Percentiles rank a stretch among this genome's conserved stretches.
Conservation (phyloP, 2,888 invertebrate species). For the Chironomus tentans region DNA sequence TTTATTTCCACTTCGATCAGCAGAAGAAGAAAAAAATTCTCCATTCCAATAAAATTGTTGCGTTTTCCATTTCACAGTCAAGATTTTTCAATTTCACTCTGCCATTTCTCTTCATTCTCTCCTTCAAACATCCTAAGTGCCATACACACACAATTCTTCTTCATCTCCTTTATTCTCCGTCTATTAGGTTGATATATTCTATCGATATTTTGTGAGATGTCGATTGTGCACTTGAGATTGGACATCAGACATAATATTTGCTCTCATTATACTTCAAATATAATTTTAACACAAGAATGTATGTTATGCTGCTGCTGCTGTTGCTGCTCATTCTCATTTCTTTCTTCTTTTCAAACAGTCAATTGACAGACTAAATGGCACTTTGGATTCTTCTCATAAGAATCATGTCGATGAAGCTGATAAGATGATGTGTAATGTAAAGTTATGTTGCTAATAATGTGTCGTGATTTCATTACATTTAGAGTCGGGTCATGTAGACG, state of each 20-base stretch:
- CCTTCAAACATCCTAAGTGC: too few species aligned
- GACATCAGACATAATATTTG: conserved; percentile 9
- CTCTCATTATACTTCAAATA: conserved; percentile 1
- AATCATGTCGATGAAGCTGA: too few species aligned
- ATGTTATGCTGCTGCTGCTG: background rate
- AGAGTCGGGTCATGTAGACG: too few species aligned
- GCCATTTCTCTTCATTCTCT: too few species aligned
- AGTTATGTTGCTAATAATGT: background rate
- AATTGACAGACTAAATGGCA: background rate
- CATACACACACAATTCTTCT: too few species aligned
- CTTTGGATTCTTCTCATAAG: background rate
- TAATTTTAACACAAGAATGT: background rate
- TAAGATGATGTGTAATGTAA: background rate
- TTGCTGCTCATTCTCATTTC: background rate
- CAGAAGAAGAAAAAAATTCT: too few species aligned
- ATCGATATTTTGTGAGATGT: background rate
- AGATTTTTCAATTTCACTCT: too few species aligned
- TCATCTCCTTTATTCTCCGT: background rate
- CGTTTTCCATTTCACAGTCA: too few species aligned
- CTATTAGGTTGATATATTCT: background rate
- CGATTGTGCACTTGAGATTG: background rate
- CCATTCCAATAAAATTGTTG: too few species aligned
- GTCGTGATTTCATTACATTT: too few species aligned
- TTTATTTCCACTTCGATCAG: too few species aligned
- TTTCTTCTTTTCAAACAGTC: background rate